Evolutionary conservation across 2,113 vertebrate genomes (phyloP), one percentile per base, ranked within the genome.

Genomic region (Galemys pyrenaicus): DNA sequence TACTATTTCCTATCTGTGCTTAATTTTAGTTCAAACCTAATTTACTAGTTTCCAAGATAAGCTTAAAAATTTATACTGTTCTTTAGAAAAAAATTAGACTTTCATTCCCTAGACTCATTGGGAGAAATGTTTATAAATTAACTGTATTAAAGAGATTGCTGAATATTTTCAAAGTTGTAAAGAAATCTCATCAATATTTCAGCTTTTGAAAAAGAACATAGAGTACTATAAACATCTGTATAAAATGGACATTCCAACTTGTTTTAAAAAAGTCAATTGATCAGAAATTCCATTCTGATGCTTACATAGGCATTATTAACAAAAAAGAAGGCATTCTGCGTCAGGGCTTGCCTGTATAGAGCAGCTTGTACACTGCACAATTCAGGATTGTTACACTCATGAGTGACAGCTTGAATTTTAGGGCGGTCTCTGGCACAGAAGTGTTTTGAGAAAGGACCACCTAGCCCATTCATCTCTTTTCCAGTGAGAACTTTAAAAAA

Each of bases 1-100:
- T 79, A 39, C 10, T 10, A 92, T 83, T 49, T 17, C 3, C 37
- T 77, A 56, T 12, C 44, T 88, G 51, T 41, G 73, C 32, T 62
- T 94, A 77, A 80, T 70, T 44, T 49, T 94, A 39, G n/a, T 84
- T 80, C 94, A 95, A 89, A 65, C n/a, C 6, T 9, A 5, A 89
- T 37, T 94, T 67, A 73, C 70, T 93, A 16, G 44, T 95, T 89
- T 89, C 51, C 46, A 78, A 54, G 19, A 3, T 80, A 81, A 71
- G 4, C 30, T 70, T 62, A 9, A n/a, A 93, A 77, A 44, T 58
- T 73, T 73, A 79, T 46, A 4, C n/a, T 80, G 54, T 88, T 94
- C 49, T 84, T 11, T 75, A 6, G n/a, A 60, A 49, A 78, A 37
- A 78, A 35, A 17, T 77, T 67, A 64, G 49, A 44, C 12, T 73